phyloP scores from a whole-genome alignment of 2,888 invertebrate genomes.

The Gandaritis pyraliata region DNA sequence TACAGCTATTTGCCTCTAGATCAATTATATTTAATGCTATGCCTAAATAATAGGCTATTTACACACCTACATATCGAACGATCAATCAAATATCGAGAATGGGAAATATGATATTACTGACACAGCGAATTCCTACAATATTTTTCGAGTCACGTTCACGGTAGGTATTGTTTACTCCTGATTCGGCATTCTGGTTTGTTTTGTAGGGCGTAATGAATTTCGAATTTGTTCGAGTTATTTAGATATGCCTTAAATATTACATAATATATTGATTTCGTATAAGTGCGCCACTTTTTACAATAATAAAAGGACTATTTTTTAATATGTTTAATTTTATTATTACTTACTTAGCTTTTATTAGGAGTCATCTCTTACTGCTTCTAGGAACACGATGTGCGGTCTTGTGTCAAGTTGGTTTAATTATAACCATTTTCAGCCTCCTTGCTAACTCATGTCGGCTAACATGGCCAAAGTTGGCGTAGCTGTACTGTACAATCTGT shows the following conservation, averaged over 20 bases:
- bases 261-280: too few relatives aligned
- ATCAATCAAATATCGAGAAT: conserved; percentile 52
- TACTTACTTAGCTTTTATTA: neutral
- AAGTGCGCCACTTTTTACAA: too few relatives aligned
- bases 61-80: conserved; percentile 46
- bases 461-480: neutral
- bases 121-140: conserved; percentile 38
- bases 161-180: conserved; percentile 32
- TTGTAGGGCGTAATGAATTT: conserved; percentile 2
- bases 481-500: too few relatives aligned
- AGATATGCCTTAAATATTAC: too few relatives aligned
- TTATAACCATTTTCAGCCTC: conserved; percentile 17
- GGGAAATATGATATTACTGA: conserved; percentile 48
- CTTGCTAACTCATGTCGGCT: conserved; percentile 4
- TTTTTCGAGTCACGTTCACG: conserved; percentile 47
- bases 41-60: conserved; percentile 60
- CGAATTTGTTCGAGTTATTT: too few relatives aligned
- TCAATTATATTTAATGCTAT: conserved; percentile 56
- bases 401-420: conserved; percentile 15
- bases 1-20: conserved; percentile 53
- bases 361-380: neutral
- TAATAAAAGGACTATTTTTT: too few relatives aligned
- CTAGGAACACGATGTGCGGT: conserved; percentile 3
- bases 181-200: conserved; percentile 40
- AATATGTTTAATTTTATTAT: too few relatives aligned